phyloP scores from a whole-genome alignment of 1,140 invertebrate species.

The Drosophila arizonae region DNA sequence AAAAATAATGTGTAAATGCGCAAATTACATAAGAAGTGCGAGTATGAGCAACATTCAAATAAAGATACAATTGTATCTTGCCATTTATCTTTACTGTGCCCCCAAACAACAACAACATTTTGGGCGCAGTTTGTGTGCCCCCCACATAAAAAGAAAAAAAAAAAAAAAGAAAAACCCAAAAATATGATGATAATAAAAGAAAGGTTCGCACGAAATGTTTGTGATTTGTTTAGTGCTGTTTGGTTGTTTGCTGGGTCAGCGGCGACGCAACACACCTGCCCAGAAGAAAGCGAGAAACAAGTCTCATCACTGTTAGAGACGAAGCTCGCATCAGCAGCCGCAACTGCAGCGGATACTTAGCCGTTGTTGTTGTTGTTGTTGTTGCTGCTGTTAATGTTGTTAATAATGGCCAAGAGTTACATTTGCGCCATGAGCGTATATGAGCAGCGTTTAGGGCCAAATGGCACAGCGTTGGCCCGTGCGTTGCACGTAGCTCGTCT shows the following conservation, averaged over 20 bases:
- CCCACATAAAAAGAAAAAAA: slow-evolving; percentile 12
- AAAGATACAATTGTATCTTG: slow-evolving; percentile 75
- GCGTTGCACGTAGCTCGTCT: slow-evolving; percentile 29
- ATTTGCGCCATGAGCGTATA: slow-evolving; percentile 20
- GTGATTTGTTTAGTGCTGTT: slow-evolving; percentile 50
- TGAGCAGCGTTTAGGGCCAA: slow-evolving; percentile 71
- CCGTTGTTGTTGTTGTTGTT: background rate
- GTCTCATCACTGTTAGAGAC: slow-evolving; percentile 25
- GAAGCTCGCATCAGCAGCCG: background rate
- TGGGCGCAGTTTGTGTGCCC: slow-evolving; percentile 36
- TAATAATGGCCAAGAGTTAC: slow-evolving; percentile 21
- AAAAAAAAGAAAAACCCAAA: slow-evolving; percentile 1
- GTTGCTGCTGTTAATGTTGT: background rate
- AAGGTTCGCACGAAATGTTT: slow-evolving; percentile 67
- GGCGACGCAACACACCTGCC: slow-evolving; percentile 28
- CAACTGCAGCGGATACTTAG: slow-evolving; percentile 7
- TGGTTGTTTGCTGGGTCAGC: slow-evolving; percentile 52
- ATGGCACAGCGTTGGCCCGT: slow-evolving; percentile 40
- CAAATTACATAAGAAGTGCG: slow-evolving; percentile 70
- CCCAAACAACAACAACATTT: background rate
- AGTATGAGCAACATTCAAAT: slow-evolving; percentile 47
- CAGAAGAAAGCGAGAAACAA: slow-evolving; percentile 46
- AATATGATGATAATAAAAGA: slow-evolving; percentile 22
- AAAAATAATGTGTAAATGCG: slow-evolving; percentile 64
- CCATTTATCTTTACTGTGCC: slow-evolving; percentile 56